phyloP scores from a whole-genome alignment of 2,797 vertebrate species.

The Acrocephalus scirpaceus region DNA sequence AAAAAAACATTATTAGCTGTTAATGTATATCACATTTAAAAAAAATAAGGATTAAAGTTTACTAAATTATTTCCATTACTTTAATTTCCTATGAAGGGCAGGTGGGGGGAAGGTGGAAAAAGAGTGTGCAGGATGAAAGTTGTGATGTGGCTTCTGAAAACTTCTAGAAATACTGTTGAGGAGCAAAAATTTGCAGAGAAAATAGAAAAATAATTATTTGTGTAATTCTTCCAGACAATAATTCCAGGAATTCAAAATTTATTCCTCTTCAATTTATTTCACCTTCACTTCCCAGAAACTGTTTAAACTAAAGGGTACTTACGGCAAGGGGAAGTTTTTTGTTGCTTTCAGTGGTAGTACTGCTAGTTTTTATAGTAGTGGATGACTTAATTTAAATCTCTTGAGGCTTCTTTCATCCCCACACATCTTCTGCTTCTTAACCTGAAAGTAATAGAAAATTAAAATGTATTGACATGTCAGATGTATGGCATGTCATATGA shows the following conservation, averaged over 20 bases:
- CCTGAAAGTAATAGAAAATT: neutral
- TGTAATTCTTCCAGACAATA: neutral
- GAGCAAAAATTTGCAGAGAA: neutral
- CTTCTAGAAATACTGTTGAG: neutral
- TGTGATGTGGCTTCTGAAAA: neutral
- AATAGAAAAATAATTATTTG: neutral
- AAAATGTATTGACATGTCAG: neutral
- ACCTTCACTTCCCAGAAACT: neutral
- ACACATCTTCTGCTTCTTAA: neutral
- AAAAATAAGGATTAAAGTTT: neutral
- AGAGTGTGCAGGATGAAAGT: neutral
- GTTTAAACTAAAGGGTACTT: neutral
- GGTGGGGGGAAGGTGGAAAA: rapidly evolving
- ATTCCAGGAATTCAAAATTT: neutral
- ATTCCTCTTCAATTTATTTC: neutral
- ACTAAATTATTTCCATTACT: neutral
- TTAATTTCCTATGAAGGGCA: neutral
- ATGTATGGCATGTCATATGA: neutral
- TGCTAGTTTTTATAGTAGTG: neutral
- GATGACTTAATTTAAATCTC: neutral
- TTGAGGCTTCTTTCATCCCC: neutral
- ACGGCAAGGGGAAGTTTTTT: neutral
- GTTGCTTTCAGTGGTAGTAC: neutral
- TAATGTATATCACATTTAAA: neutral
- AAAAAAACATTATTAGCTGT: neutral